Evolutionary conservation across 2,888 invertebrate genomes (phyloP).

Genomic region (Electrophaes corylata): DNA sequence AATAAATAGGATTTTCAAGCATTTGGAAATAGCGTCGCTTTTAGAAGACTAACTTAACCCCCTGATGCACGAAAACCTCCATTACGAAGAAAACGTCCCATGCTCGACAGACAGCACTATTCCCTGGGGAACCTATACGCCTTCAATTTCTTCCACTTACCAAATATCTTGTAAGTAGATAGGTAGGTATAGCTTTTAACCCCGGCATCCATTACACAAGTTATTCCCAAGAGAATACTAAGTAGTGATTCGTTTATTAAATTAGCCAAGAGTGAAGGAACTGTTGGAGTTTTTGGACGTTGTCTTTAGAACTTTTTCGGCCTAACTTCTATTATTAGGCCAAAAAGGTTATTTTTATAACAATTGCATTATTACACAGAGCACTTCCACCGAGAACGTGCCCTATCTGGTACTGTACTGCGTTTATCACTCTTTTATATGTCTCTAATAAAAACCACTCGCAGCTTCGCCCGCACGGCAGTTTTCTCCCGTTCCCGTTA

Average conservation of each 20-base stretch:
- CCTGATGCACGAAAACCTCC: neutral
- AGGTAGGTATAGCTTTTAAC: conserved; percentile 7
- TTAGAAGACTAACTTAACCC: neutral
- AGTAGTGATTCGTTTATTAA: conserved; percentile 34
- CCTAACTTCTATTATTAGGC: no score
- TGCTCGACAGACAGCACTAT: conserved; percentile 11
- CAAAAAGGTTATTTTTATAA: no score
- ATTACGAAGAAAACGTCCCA: neutral
- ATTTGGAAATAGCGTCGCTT: no score
- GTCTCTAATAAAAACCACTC: no score
- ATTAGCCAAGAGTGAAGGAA: conserved; percentile 31
- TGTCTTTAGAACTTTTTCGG: neutral
- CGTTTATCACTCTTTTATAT: no score
- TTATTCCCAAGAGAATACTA: conserved; percentile 34
- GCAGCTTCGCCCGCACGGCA: no score
- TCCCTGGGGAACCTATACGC: conserved; percentile 26
- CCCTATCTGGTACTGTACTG: no score
- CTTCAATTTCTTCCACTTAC: conserved; percentile 35
- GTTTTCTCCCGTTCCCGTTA: no score
- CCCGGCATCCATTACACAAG: conserved; percentile 35
- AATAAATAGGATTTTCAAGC: no score
- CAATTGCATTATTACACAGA: no score
- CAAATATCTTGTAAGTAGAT: conserved; percentile 25
- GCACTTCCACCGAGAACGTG: no score
- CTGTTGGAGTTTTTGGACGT: neutral